Evolutionary conservation across 2,888 invertebrate genomes (phyloP).

Genomic region (Trisateles emortualis): DNA sequence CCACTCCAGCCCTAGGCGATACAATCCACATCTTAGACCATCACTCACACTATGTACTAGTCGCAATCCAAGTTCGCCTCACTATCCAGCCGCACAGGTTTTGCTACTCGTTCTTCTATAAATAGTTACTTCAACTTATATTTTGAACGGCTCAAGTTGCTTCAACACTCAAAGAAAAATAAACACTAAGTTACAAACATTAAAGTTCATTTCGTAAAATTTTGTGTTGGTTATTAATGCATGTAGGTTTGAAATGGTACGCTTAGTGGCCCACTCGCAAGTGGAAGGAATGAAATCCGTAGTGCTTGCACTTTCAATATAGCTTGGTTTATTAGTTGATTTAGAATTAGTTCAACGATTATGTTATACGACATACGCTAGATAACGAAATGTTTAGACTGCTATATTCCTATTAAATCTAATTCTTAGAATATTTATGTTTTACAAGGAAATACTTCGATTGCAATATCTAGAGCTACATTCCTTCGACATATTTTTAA

Average conservation of each 20-base stretch:
- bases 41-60: constrained; percentile 59
- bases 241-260: constrained; percentile 22
- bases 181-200: constrained; percentile 12
- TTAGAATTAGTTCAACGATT: constrained; percentile 60
- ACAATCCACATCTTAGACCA: constrained; percentile 37
- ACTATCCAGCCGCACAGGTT: constrained; percentile 79
- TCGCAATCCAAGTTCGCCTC: constrained; percentile 66
- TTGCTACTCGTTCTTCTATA: constrained; percentile 78
- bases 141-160: constrained; percentile 46
- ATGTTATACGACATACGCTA: constrained; percentile 41
- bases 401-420: background rate
- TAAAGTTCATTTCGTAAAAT: constrained; percentile 6
- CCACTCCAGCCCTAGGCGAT: constrained; percentile 13
- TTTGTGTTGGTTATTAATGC: background rate
- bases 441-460: background rate
- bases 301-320: constrained; percentile 82
- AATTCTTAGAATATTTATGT: constrained; percentile 3
- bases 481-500: too few species aligned
- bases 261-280: constrained; percentile 77
- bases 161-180: constrained; percentile 36
- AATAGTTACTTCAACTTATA: constrained; percentile 62
- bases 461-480: too few species aligned
- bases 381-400: constrained; percentile 11
- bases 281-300: constrained; percentile 75
- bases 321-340: constrained; percentile 64